phyloP scores from a whole-genome alignment of 2,888 invertebrate genomes.

The Eueremaeus valkanovi region DNA sequence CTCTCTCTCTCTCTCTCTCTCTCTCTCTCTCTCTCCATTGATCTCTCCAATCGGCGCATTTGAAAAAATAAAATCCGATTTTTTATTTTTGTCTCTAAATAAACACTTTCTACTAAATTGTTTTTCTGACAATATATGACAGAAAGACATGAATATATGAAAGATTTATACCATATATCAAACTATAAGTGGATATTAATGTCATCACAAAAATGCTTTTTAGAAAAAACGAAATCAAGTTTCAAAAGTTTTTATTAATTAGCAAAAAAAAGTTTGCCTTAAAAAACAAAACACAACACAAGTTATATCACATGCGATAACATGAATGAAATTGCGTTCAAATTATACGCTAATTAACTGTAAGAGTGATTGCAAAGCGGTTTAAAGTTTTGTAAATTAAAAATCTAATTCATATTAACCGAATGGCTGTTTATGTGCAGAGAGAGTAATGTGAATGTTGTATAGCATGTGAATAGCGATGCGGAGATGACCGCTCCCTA shows the following conservation, averaged over 20 bases:
- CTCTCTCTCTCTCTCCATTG: no score
- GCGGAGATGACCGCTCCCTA: slow-evolving; percentile 34
- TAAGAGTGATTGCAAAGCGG: not conserved
- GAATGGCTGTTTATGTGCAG: not conserved
- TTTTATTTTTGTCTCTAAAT: slow-evolving; percentile 5
- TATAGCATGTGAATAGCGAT: slow-evolving; percentile 14
- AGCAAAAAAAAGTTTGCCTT: slow-evolving; percentile 25
- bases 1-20: no score
- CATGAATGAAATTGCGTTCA: not conserved
- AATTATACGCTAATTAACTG: not conserved
- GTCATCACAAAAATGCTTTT: slow-evolving; percentile 7
- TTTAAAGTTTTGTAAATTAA: not conserved
- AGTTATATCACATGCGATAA: not conserved
- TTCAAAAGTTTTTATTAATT: no score
- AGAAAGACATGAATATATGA: not conserved
- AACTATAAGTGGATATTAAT: slow-evolving; percentile 5
- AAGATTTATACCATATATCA: not conserved
- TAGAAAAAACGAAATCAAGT: not conserved
- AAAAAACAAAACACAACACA: not conserved
- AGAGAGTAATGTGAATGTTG: not conserved
- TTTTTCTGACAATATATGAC: not conserved
- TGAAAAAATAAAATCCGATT: not conserved
- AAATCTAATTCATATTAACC: not conserved
- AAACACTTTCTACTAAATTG: not conserved
- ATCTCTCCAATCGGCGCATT: slow-evolving; percentile 16